Evolutionary conservation across 2,888 invertebrate genomes (phyloP), one percentile per base, ranked within the genome.

Genomic region (Pristionchus maxplancki): DNA sequence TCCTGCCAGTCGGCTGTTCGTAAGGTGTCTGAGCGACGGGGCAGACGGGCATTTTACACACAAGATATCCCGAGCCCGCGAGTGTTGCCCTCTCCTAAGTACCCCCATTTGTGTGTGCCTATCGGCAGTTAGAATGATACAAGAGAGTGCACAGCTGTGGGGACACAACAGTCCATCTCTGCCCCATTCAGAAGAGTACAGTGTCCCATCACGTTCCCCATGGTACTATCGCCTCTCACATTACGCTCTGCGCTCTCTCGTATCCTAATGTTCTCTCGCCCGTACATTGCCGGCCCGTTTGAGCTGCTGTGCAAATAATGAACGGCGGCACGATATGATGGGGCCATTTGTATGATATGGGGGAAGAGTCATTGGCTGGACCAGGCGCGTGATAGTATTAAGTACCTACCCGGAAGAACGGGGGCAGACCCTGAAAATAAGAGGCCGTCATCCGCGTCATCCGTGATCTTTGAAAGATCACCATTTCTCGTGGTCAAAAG

Each of bases 281-380:
- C 20, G n/a, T 20, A 31, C 82, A 53, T 53, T 83, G 34, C 82
- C 50, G 17, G 17, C 53, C 31, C 50, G 20, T 50, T 83, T 53
- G 53, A 83, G 82, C 82, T 50, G 82, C 82, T 83, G 82, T 50
- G 82, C 82, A 83, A 83, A 83, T 83, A 83, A 53, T 83, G 53
- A 53, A 53, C 53, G 53, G 53, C 78, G 78, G 28, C 78, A 74
- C 40, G 37, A 40, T n/a, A n/a, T 9, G 71, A 58, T 40, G 17
- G 71, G n/a, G 58, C 20, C 58, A 9, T n/a, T 15, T 58, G 58
- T 58, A 58, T 74, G 40, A 74, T 74, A 40, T 17, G 40, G 17
- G 74, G 40, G 28, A 34, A 78, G 28, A 48, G 28, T n/a, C 44
- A 24, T 37, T 24, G 17, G 37, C 6, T 71, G 40, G 40, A 74